Conservation (phyloP, 1,140 invertebrate species). For the Cherax quadricarinatus region DNA sequence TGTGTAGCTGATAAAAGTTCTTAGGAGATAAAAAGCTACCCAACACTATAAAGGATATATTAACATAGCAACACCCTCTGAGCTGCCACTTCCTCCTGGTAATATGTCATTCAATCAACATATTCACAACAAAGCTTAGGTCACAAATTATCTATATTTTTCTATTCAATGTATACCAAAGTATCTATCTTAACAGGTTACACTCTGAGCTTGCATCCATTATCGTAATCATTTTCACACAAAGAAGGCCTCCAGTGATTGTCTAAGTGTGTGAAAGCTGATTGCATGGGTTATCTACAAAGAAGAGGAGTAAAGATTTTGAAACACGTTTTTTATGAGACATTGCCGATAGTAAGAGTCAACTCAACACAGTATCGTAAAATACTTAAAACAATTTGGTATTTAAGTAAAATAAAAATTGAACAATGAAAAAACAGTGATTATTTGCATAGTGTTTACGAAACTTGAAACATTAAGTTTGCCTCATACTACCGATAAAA, state of each 20-base stretch:
- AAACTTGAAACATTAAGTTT: too few relatives aligned
- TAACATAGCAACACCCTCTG: neutral
- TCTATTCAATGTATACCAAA: neutral
- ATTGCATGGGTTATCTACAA: neutral
- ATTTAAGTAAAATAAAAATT: too few relatives aligned
- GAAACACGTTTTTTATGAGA: neutral
- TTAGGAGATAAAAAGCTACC: neutral
- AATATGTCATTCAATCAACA: neutral
- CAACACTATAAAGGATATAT: neutral
- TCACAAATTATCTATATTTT: neutral
- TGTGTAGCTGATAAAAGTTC: neutral
- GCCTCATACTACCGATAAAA: too few relatives aligned
- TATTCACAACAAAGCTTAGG: neutral
- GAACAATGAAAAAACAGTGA: too few relatives aligned
- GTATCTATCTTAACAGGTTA: neutral
- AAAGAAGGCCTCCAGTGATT: slow-evolving; percentile 25
- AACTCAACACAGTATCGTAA: too few relatives aligned
- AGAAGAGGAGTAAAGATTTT: neutral
- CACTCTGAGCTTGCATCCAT: neutral
- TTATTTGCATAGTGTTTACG: too few relatives aligned
- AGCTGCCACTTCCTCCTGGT: neutral
- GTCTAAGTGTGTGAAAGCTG: slow-evolving; percentile 9
- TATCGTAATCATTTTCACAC: neutral
- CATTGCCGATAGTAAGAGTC: neutral
- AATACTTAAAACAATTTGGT: too few relatives aligned